These are phyloP conservation scores for Miltochrista miniata DNA, from an alignment of 2,888 invertebrate genomes.

Conservation along the genomic window DNA sequence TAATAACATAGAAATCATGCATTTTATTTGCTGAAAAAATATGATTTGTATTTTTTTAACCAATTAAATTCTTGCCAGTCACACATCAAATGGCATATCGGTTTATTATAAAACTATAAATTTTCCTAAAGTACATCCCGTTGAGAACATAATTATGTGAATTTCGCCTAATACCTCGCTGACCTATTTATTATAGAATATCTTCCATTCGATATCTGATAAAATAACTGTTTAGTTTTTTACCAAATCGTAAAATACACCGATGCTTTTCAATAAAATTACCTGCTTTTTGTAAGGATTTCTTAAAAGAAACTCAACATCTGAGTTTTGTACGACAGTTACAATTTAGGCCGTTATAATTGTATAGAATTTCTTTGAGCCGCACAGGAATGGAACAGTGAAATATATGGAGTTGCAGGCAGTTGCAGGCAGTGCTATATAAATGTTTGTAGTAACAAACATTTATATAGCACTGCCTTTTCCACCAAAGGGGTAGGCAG, in stretches of 20 bases:
- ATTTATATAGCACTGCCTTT: too few species aligned
- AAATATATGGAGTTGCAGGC: conserved; percentile 49
- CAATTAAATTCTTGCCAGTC: conserved; percentile 39
- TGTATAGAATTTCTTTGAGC: conserved; percentile 81
- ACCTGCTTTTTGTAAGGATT: conserved; percentile 75
- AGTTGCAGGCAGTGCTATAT: too few species aligned
- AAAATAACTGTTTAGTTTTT: conserved; percentile 68
- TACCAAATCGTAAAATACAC: conserved; percentile 57
- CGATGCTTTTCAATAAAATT: conserved; percentile 68
- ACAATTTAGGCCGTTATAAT: conserved; percentile 83
- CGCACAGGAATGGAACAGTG: conserved; percentile 50
- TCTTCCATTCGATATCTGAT: conserved; percentile 59
- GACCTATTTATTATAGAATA: conserved; percentile 77
- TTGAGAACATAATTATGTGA: conserved; percentile 71
- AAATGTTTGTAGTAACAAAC: too few species aligned
- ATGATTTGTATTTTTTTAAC: conserved; percentile 41
- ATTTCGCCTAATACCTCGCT: conserved; percentile 58
- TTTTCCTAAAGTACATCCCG: conserved; percentile 57
- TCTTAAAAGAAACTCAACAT: conserved; percentile 60
- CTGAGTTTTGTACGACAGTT: conserved; percentile 78
- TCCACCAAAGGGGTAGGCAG: too few species aligned
- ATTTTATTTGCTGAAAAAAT: conserved; percentile 15
- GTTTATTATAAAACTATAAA: conserved; percentile 78
- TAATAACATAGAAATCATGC: conserved; percentile 12
- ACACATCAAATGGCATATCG: conserved; percentile 45